Conservation (phyloP, 37 sponge, comb jelly and placozoan species). For the Cliona cf. orientalis region DNA sequence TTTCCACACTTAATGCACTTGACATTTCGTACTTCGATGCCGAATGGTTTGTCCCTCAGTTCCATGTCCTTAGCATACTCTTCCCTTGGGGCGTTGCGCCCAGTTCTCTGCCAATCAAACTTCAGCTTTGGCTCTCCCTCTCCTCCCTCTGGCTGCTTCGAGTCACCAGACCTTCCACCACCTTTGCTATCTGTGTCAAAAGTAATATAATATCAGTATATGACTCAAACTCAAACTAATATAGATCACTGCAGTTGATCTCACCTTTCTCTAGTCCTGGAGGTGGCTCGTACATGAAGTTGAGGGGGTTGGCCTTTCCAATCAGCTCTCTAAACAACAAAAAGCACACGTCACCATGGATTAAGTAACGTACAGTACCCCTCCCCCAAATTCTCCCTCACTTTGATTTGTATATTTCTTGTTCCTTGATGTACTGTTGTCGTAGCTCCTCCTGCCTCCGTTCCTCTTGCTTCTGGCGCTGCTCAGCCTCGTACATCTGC, state of each 20-base stretch:
- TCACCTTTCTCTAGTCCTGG: conserved; percentile 72
- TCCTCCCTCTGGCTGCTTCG: no score
- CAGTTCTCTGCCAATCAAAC: conserved; percentile 93
- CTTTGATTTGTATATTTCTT: conserved; percentile 81
- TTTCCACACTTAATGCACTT: conserved; percentile 95
- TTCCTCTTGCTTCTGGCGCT: conserved; percentile 58
- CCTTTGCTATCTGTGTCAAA: neutral
- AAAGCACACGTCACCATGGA: neutral
- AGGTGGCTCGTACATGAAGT: conserved; percentile 96
- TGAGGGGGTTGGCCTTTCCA: conserved; percentile 78
- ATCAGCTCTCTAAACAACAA: conserved; percentile 52
- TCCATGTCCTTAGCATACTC: conserved; percentile 67
- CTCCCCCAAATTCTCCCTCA: neutral
- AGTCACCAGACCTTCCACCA: no score
- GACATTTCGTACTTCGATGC: conserved; percentile 82
- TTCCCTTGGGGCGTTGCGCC: conserved; percentile 66
- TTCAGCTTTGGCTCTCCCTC: conserved; percentile 43
- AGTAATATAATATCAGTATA: neutral
- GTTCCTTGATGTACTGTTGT: conserved; percentile 88
- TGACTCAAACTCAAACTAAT: neutral
- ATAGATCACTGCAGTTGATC: neutral
- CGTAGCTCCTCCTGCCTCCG: conserved; percentile 72
- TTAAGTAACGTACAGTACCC: neutral
- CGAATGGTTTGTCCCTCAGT: conserved; percentile 68
- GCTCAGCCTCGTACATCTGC: conserved; percentile 84